These are phyloP conservation scores for Araneus ventricosus DNA, from an alignment of 1,140 invertebrate species.

Conservation along the genomic window DNA sequence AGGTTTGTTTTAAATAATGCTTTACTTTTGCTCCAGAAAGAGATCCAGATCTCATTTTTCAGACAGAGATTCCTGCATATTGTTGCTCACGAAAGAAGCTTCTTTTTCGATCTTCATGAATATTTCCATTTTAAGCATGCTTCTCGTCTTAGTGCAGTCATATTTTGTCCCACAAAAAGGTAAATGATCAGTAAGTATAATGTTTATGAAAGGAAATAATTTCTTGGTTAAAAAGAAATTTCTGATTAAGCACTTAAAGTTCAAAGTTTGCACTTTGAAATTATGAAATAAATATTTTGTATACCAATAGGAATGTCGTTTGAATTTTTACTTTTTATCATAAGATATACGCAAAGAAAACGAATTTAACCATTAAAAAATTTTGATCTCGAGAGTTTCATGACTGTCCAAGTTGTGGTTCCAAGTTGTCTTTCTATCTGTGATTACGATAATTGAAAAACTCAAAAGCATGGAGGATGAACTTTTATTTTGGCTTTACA, in stretches of 20 bases:
- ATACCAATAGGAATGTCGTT: too few relatives aligned
- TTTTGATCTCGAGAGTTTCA: too few relatives aligned
- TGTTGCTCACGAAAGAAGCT: not conserved
- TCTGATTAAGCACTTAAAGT: not conserved
- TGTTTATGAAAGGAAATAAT: not conserved
- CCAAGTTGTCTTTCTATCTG: too few relatives aligned
- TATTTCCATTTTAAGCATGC: constrained; percentile 39
- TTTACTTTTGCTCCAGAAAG: not conserved
- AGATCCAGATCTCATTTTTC: constrained; percentile 18
- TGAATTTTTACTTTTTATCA: not conserved
- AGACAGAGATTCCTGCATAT: constrained; percentile 12
- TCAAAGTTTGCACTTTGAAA: not conserved
- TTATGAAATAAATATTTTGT: not conserved
- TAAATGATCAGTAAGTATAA: not conserved
- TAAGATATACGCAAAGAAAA: not conserved
- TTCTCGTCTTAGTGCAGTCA: not conserved
- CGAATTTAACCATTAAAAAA: too few relatives aligned
- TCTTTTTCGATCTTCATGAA: constrained; percentile 14
- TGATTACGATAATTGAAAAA: too few relatives aligned
- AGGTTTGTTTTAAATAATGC: constrained; percentile 44
- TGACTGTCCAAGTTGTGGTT: too few relatives aligned
- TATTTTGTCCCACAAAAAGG: not conserved
- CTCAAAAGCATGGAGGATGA: too few relatives aligned
- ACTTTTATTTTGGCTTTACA: too few relatives aligned
- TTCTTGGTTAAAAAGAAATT: not conserved